Evolutionary conservation across 2,797 vertebrate genomes (phyloP), one percentile per base, ranked within the genome.

Genomic region (Sorex maritimensis): DNA sequence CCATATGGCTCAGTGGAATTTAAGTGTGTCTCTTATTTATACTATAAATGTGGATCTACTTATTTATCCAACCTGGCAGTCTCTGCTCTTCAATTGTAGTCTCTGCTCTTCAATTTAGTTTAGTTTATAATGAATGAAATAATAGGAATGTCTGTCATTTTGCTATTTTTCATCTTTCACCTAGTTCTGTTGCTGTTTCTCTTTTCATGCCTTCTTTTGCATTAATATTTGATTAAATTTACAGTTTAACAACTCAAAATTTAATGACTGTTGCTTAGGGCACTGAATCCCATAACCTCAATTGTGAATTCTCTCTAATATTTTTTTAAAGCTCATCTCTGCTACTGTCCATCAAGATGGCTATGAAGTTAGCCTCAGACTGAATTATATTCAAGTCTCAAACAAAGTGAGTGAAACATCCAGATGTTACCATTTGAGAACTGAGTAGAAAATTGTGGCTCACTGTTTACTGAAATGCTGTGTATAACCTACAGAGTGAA

Each of bases 261-360:
- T 92, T 90, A 52, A 92, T 94, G 38, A 14, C 26, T 87, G 11
- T 89, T 83, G 26, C 68, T 95, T 26, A 72, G 28, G 58, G 41
- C 34, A 72, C 13, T 91, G 78, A 96, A n/a, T 88, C 11, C 44
- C 55, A 82, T 12, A 52, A 17, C 14, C 67, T 58, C 6, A 78
- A 8, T 73, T 94, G 13, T 91, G 41, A 96, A 89, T 94, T 83
- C 28, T 95, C 38, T 93, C 94, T 72, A 65, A 69, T 58, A 46
- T 46, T 97, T 95, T 97, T 91, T 75, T 95, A 90, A 97, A 99
- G 99, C 98, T 99, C 95, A 98, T 98, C 10, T 99, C 98, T 34
- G 99, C 99, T n/a, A 97, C 98, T 86, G 81, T 99, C 88, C 98
- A 98, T 85, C 99, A 99, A 87, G 98, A 99, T 90, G 97, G 95